A percentile compares a stretch with the other conserved stretches of the same genome.
Conservation (phyloP, 2,888 invertebrate genomes). For the Agriopis aurantiaria region DNA sequence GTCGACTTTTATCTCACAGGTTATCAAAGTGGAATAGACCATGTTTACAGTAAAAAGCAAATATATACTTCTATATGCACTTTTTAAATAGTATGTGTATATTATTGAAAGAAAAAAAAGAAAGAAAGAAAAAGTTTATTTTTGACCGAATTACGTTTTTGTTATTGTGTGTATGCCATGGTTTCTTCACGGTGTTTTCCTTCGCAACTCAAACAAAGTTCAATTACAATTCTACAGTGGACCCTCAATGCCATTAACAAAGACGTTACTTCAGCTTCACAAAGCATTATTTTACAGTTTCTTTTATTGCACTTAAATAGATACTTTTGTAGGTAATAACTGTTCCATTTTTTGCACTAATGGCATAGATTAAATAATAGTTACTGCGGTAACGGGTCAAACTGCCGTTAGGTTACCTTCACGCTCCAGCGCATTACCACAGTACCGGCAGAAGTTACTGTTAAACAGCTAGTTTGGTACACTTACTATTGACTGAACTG, state of each 20-base stretch:
- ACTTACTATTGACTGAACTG: constrained; percentile 12
- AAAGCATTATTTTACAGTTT: constrained; percentile 26
- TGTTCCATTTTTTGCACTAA: constrained; percentile 50
- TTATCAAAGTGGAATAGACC: too few species aligned
- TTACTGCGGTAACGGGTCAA: constrained; percentile 40
- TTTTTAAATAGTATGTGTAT: not conserved
- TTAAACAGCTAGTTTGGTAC: constrained; percentile 4
- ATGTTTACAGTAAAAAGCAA: too few species aligned
- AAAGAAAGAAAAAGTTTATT: too few species aligned
- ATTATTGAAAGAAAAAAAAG: too few species aligned
- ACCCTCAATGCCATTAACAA: constrained; percentile 5
- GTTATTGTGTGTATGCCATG: too few species aligned
- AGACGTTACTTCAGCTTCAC: constrained; percentile 8
- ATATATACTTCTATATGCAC: too few species aligned
- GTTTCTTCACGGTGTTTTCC: too few species aligned
- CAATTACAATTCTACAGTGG: not conserved
- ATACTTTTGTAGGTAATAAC: constrained; percentile 38
- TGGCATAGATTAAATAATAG: constrained; percentile 17
- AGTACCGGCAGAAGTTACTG: constrained; percentile 25
- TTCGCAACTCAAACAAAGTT: not conserved
- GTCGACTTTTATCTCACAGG: too few species aligned
- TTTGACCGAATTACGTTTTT: too few species aligned
- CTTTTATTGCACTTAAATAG: constrained; percentile 32
- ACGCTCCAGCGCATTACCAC: constrained; percentile 61
- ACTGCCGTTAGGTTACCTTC: constrained; percentile 57